Percentiles rank a stretch among this genome's conserved stretches.
These are phyloP conservation scores for Artemisiospiza belli DNA, from an alignment of 2,113 vertebrate species.

Conservation along the genomic window DNA sequence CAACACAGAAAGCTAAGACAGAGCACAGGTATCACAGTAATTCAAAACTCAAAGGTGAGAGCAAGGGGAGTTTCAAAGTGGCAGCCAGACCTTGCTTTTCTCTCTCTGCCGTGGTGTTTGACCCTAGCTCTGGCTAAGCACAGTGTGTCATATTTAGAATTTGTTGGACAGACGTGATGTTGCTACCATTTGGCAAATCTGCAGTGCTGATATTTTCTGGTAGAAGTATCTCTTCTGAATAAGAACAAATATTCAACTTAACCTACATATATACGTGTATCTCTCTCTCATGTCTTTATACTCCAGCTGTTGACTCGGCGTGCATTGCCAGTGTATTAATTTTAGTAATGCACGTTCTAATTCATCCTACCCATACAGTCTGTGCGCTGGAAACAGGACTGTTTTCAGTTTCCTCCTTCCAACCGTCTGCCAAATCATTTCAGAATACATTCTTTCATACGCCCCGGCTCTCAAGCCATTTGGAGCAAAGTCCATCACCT, in stretches of 20 bases:
- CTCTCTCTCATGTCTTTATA: constrained; percentile 26
- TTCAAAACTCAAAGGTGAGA: neutral
- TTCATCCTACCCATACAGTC: constrained; percentile 75
- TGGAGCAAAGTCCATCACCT: constrained; percentile 91
- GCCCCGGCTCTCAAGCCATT: constrained; percentile 97
- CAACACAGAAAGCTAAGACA: neutral
- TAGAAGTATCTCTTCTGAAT: neutral
- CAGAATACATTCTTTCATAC: constrained; percentile 98
- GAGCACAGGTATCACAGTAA: neutral
- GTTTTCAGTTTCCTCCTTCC: constrained; percentile 78
- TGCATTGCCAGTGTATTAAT: constrained; percentile 66
- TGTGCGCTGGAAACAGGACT: constrained; percentile 74
- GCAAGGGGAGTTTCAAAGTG: neutral
- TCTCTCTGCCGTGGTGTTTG: neutral
- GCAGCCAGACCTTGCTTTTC: neutral
- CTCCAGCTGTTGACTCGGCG: constrained; percentile 53
- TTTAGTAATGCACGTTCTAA: constrained; percentile 75
- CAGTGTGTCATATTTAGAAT: neutral
- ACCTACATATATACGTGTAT: neutral
- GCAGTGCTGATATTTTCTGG: neutral
- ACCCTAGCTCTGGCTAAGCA: neutral
- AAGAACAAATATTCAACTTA: neutral
- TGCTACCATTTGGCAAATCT: neutral
- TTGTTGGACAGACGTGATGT: neutral
- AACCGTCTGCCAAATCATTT: constrained; percentile 82